A percentile compares a stretch with the other conserved stretches of the same genome.
These are phyloP conservation scores for Staurois parvus DNA, from an alignment of 2,797 vertebrate genomes.

Conservation along the genomic window DNA sequence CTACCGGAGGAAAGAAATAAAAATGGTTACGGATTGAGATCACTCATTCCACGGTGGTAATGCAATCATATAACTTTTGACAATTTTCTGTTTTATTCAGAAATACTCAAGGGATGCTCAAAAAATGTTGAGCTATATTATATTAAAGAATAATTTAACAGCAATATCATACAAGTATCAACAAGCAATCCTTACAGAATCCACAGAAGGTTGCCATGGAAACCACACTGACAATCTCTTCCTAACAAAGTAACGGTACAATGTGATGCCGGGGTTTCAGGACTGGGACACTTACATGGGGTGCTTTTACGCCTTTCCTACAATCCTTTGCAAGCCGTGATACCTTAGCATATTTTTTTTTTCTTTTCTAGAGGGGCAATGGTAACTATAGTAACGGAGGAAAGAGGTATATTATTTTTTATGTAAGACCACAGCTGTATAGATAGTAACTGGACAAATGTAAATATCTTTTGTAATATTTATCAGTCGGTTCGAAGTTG, in stretches of 20 bases:
- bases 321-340: neutral
- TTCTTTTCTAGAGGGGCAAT: neutral
- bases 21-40: neutral
- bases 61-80: constrained; percentile 45
- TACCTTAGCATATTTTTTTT: neutral
- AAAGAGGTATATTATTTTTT: neutral
- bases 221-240: constrained; percentile 9
- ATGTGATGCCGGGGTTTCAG: constrained; percentile 9
- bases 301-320: neutral
- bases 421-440: neutral
- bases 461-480: too few relatives aligned
- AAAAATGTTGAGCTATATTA: constrained; percentile 34
- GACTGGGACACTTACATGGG: neutral
- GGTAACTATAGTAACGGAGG: neutral
- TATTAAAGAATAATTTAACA: constrained; percentile 54
- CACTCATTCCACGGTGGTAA: constrained; percentile 22
- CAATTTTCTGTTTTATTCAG: constrained; percentile 46
- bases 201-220: constrained; percentile 28
- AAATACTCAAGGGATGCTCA: constrained; percentile 31
- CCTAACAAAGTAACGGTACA: neutral
- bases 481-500: too few relatives aligned
- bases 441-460: too few relatives aligned
- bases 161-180: constrained; percentile 51
- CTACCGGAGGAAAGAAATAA: too few relatives aligned
- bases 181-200: constrained; percentile 31